Percentiles rank a stretch among this genome's conserved stretches.
Conservation (phyloP, 2,797 vertebrate genomes). For the Falco cherrug region DNA sequence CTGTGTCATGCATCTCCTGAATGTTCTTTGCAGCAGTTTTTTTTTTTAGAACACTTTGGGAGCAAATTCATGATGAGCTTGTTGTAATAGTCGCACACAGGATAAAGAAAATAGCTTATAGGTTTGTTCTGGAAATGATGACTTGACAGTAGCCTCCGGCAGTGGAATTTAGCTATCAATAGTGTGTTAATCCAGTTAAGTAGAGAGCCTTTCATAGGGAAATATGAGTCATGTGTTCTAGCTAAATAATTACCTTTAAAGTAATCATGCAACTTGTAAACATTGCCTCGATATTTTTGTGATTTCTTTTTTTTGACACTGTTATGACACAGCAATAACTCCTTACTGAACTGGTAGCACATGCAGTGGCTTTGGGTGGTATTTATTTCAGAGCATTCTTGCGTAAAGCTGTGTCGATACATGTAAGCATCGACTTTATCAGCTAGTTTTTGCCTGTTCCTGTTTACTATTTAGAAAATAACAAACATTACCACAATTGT, state of each 20-base stretch:
- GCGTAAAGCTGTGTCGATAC: background rate
- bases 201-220: constrained; percentile 66
- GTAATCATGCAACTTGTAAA: constrained; percentile 52
- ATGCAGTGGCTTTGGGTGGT: background rate
- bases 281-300: constrained; percentile 19
- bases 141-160: constrained; percentile 67
- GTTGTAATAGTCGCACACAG: constrained; percentile 52
- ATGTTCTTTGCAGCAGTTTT: constrained; percentile 40
- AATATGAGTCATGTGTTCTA: constrained; percentile 63
- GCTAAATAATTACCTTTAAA: constrained; percentile 63
- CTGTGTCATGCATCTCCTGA: constrained; percentile 61
- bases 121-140: constrained; percentile 80
- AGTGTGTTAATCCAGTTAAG: constrained; percentile 74
- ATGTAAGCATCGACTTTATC: background rate
- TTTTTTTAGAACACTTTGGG: constrained; percentile 45
- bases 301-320: constrained; percentile 2
- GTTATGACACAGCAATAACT: constrained; percentile 27
- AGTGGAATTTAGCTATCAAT: constrained; percentile 72
- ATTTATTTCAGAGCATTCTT: background rate
- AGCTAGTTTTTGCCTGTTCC: background rate
- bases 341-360: background rate
- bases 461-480: background rate
- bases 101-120: constrained; percentile 72
- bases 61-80: constrained; percentile 68
- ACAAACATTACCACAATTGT: background rate